Conservation (phyloP, 2,113 vertebrate species). For the Chaetops frenatus region DNA sequence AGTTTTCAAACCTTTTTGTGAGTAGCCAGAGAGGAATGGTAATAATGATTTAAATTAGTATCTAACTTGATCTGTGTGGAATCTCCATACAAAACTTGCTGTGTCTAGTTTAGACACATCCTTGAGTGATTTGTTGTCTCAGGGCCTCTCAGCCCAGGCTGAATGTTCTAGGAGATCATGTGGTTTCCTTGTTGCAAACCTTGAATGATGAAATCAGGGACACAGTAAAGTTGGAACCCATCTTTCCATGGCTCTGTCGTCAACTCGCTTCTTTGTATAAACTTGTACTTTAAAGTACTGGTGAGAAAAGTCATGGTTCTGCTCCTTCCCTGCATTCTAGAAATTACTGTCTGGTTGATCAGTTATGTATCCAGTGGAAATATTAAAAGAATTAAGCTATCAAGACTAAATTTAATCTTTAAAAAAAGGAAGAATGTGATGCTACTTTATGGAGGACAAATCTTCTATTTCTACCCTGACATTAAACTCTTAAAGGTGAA, state of each 20-base stretch:
- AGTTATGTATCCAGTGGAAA: neutral
- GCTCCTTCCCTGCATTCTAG: neutral
- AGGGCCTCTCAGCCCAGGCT: neutral
- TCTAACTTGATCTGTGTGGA: neutral
- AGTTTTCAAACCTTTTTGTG: neutral
- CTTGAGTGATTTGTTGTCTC: neutral
- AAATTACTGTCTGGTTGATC: neutral
- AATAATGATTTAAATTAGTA: neutral
- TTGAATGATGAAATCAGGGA: neutral
- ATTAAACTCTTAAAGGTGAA: conserved; percentile 23
- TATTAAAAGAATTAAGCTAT: neutral
- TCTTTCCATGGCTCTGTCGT: neutral
- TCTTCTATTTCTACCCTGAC: neutral
- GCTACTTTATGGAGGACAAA: neutral
- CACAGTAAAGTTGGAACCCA: neutral
- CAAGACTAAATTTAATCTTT: conserved; percentile 4
- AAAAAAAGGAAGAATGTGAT: neutral
- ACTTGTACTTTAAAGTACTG: neutral
- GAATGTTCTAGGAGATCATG: neutral
- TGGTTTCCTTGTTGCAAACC: neutral
- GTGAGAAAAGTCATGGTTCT: neutral
- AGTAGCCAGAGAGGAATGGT: neutral
- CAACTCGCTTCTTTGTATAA: neutral
- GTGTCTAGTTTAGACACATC: neutral
- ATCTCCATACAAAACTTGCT: neutral